Conservation (phyloP, 2,113 vertebrate species). For the Vulpes lagopus region DNA sequence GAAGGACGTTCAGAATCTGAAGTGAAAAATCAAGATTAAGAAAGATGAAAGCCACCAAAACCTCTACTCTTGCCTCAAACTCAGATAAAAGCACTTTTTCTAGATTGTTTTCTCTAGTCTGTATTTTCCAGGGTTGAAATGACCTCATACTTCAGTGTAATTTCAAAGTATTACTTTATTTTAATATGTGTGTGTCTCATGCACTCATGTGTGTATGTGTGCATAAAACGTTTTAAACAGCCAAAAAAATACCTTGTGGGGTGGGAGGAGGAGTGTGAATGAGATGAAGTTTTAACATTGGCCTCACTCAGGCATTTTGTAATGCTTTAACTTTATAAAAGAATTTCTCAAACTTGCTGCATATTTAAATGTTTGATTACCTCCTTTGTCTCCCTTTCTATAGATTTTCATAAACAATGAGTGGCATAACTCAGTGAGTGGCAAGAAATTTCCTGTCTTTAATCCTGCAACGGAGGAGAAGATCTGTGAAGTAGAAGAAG, state of each 20-base stretch:
- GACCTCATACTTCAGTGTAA: neutral
- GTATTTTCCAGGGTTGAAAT: neutral
- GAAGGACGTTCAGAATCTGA: neutral
- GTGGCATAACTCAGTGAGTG: slow-evolving; percentile 91
- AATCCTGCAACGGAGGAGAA: slow-evolving; percentile 92
- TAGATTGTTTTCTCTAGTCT: neutral
- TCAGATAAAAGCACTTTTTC: neutral
- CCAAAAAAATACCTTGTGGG: neutral
- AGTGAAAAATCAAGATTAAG: neutral
- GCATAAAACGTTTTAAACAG: neutral
- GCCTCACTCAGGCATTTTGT: neutral
- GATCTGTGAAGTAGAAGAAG: slow-evolving; percentile 94
- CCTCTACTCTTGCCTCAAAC: neutral
- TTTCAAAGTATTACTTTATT: neutral
- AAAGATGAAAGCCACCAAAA: neutral
- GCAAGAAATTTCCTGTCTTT: slow-evolving; percentile 91
- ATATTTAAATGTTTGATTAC: neutral
- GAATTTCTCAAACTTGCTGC: neutral
- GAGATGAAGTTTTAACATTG: neutral
- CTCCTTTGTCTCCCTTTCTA: slow-evolving; percentile 23
- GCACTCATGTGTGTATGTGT: neutral
- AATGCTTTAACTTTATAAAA: neutral
- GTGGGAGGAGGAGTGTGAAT: neutral
- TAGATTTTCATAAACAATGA: slow-evolving; percentile 96
- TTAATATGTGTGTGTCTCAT: neutral